Evolutionary conservation across 2,113 vertebrate genomes (phyloP), one percentile per base, ranked within the genome.

Genomic region (Aspidoscelis tigris): DNA sequence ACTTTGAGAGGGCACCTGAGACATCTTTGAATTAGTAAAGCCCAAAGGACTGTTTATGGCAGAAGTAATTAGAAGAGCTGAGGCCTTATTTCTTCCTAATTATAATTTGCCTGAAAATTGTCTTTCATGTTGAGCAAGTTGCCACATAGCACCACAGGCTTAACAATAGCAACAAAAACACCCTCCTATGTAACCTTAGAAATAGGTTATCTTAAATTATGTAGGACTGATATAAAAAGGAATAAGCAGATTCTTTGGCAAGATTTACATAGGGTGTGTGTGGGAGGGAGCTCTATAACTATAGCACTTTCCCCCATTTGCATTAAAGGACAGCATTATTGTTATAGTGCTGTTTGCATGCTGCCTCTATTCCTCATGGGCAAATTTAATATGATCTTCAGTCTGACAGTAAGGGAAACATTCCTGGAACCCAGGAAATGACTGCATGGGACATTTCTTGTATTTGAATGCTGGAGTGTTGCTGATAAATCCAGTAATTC

Each of bases 51-150:
- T 86, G 4, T 70, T 90, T 84, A 50, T 87, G 58, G 58, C 41
- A 88, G 47, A 84, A 65, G 3, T 88, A 86, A 87, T 88, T 87
- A 90, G 84, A 6, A 83, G 65, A 77, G 58, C 65, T 69, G 9
- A 1, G 43, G 21, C 89, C 64, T 41, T 84, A 14, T 85, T 91
- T 87, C 84, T 66, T 87, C 66, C 65, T 87, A 84, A 90, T 88
- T 90, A 82, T 26, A 47, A 12, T 24, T 44, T 41, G 69, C 82
- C 39, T 64, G 70, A 50, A 79, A 70, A 86, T 77, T 33, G 18
- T 87, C 69, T 68, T 72, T 84, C 89, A 55, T 84, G 87, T 73
- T 81, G 65, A 65, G 79, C 75, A 76, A 87, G 65, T 11, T 84
- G 12, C 33, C 16, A 83, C 47, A 20, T 78, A 89, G 84, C 77